phyloP scores from a whole-genome alignment of 2,888 invertebrate genomes.

The Stegophylla sp. region DNA sequence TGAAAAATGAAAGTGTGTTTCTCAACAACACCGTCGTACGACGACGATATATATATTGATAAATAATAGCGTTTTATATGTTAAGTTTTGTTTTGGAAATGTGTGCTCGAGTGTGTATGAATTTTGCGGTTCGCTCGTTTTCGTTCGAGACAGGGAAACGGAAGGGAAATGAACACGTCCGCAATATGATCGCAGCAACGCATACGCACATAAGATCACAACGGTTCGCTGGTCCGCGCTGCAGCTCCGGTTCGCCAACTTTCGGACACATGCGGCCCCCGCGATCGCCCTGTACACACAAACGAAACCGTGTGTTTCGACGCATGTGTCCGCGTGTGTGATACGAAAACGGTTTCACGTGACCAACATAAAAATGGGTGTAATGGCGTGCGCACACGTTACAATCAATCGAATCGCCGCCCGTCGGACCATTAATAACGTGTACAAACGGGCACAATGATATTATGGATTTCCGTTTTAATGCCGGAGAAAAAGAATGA shows the following conservation, averaged over 20 bases:
- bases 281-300: neutral
- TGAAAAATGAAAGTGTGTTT: conserved; percentile 11
- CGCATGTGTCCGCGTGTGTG: neutral
- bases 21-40: neutral
- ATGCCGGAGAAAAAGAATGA: neutral
- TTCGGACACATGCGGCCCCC: conserved; percentile 1
- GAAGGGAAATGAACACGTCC: conserved; percentile 23
- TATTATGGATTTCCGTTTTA: neutral
- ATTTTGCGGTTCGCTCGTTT: conserved; percentile 47
- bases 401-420: conserved; percentile 9
- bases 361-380: neutral
- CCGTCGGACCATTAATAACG: neutral
- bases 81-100: conserved; percentile 31
- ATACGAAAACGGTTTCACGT: neutral
- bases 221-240: conserved; percentile 29
- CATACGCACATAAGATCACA: conserved; percentile 5
- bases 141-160: conserved; percentile 21
- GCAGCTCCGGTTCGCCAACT: conserved; percentile 31
- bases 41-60: too few species aligned
- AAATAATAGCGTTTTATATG: conserved; percentile 25
- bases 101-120: conserved; percentile 22
- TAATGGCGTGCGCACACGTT: neutral
- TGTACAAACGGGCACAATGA: neutral
- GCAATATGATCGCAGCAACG: conserved; percentile 19
- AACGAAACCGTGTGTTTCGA: neutral